Evolutionary conservation across 2,113 vertebrate genomes (phyloP).

Genomic region (Prinia subflava): DNA sequence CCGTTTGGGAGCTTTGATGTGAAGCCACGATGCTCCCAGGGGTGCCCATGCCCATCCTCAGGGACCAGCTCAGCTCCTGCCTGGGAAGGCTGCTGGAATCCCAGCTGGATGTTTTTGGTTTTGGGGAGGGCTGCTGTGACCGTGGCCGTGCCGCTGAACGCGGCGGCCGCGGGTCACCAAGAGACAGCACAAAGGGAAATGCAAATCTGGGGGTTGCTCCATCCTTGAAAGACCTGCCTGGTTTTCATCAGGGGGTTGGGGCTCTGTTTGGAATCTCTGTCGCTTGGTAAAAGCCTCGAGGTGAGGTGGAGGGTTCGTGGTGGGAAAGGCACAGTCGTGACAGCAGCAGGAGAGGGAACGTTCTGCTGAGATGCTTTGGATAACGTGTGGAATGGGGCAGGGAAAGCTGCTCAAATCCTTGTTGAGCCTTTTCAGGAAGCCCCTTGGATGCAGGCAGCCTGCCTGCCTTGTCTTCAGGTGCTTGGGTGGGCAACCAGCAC

Average conservation of each 20-base stretch:
- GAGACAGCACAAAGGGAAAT: neutral
- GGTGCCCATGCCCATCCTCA: neutral
- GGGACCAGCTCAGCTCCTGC: neutral
- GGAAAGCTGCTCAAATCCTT: neutral
- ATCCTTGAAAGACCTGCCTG: neutral
- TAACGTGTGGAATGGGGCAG: rapidly evolving
- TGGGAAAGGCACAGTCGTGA: neutral
- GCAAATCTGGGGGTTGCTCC: neutral
- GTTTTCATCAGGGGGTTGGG: neutral
- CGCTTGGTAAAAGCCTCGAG: neutral
- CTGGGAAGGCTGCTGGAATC: neutral
- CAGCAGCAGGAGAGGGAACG: neutral
- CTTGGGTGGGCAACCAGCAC: rapidly evolving
- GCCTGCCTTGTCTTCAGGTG: neutral
- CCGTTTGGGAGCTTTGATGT: neutral
- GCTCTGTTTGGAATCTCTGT: neutral
- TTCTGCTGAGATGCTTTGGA: neutral
- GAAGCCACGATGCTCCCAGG: neutral
- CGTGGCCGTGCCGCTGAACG: neutral
- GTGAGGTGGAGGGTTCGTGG: neutral
- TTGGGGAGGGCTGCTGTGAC: too few relatives aligned
- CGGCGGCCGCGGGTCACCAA: neutral
- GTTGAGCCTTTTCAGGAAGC: neutral
- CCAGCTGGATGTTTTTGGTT: neutral
- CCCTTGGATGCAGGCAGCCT: too few relatives aligned